Conservation (phyloP, 2,797 vertebrate genomes). For the Benthosema pterotum region DNA sequence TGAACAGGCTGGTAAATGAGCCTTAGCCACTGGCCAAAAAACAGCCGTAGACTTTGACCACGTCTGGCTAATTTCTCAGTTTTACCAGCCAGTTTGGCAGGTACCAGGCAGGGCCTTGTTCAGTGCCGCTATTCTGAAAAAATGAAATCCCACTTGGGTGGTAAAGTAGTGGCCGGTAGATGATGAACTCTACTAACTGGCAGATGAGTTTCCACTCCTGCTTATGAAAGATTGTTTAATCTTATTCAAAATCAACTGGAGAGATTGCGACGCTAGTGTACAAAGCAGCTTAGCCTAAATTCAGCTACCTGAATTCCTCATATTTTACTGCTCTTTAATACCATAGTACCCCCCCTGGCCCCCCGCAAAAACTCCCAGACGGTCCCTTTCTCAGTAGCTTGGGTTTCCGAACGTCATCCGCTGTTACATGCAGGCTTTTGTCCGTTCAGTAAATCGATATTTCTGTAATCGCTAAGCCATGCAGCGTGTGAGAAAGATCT, state of each 20-base stretch:
- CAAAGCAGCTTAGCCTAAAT: constrained; percentile 19
- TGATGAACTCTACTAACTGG: neutral
- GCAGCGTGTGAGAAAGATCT: constrained; percentile 71
- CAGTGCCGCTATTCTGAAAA: no score
- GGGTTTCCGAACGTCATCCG: constrained; percentile 65
- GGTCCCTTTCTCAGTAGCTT: constrained; percentile 72
- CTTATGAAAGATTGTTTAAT: neutral
- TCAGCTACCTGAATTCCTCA: constrained; percentile 28
- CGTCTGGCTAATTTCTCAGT: no score
- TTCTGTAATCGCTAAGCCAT: constrained; percentile 71
- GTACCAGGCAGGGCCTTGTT: no score
- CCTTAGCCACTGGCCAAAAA: no score
- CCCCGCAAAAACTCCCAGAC: constrained; percentile 42
- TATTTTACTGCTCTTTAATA: constrained; percentile 37
- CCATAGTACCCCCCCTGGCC: constrained; percentile 11
- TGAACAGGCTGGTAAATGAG: no score
- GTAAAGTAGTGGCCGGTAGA: no score
- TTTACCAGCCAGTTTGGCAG: no score
- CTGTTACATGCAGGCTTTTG: constrained; percentile 74
- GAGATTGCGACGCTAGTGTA: neutral
- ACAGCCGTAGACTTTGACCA: no score
- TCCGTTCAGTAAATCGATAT: constrained; percentile 78
- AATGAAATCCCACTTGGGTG: no score
- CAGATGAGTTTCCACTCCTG: neutral
- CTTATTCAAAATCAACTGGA: neutral